These are phyloP conservation scores for Rhyzopertha dominica DNA, from an alignment of 1,140 invertebrate species.

Conservation along the genomic window DNA sequence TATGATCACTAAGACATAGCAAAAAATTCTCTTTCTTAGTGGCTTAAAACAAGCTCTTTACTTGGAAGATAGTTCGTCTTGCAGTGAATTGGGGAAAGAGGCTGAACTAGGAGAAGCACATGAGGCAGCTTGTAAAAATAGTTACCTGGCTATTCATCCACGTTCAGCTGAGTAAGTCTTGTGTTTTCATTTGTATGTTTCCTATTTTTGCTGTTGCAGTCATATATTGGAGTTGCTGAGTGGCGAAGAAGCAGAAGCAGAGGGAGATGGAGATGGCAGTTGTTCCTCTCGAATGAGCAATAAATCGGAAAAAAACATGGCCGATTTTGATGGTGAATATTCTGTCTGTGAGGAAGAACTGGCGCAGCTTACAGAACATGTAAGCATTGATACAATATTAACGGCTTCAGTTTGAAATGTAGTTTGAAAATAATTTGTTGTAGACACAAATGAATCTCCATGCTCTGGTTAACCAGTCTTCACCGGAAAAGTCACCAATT, in stretches of 20 bases:
- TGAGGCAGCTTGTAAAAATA: constrained; percentile 25
- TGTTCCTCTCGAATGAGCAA: constrained; percentile 85
- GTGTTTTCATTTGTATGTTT: constrained; percentile 1
- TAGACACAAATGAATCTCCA: constrained; percentile 41
- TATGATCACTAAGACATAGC: no score
- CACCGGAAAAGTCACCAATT: constrained; percentile 40
- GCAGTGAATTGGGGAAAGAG: constrained; percentile 44
- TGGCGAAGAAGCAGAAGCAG: constrained; percentile 60
- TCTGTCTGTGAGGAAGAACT: constrained; percentile 84
- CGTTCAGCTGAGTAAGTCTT: constrained; percentile 30
- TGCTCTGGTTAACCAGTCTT: constrained; percentile 46
- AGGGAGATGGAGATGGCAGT: constrained; percentile 54
- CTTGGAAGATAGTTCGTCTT: constrained; percentile 44
- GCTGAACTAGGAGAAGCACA: constrained; percentile 28
- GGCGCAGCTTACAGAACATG: constrained; percentile 66
- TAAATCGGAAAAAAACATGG: constrained; percentile 93
- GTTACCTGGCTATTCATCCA: constrained; percentile 34
- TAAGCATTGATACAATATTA: constrained; percentile 25
- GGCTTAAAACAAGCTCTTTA: constrained; percentile 37
- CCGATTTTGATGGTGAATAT: constrained; percentile 91
- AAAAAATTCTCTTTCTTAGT: no score
- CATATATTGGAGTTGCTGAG: constrained; percentile 60
- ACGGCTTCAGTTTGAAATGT: constrained; percentile 8
- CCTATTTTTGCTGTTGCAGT: constrained; percentile 23
- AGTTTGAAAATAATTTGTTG: constrained; percentile 9